Conservation (phyloP, 2,113 vertebrate species). For the Elachura formosa region DNA sequence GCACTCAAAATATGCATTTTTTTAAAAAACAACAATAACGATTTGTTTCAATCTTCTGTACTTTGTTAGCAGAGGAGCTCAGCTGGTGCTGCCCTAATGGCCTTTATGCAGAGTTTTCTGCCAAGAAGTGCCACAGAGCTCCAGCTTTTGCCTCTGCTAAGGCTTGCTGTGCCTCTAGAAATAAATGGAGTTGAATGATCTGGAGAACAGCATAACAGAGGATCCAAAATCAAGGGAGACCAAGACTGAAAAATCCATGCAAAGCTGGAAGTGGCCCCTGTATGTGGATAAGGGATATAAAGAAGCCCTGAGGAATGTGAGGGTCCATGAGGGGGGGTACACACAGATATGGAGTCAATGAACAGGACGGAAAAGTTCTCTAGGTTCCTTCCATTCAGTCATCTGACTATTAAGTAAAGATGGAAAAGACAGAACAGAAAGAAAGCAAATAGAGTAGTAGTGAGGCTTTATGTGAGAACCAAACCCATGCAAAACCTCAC, state of each 20-base stretch:
- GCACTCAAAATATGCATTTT: neutral
- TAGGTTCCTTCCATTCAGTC: neutral
- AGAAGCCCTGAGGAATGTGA: rapidly evolving
- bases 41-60: slow-evolving; percentile 30
- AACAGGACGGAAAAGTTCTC: neutral
- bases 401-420: neutral
- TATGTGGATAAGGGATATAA: neutral
- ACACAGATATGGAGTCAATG: rapidly evolving
- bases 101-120: slow-evolving; percentile 11
- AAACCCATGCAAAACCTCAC: neutral
- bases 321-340: neutral
- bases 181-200: neutral
- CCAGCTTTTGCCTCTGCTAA: neutral
- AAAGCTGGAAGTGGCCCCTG: neutral
- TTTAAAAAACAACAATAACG: neutral
- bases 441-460: neutral
- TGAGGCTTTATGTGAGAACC: neutral
- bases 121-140: neutral
- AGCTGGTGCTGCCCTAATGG: neutral
- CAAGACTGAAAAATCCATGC: neutral
- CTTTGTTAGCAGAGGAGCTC: too few species aligned
- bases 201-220: neutral
- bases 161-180: neutral
- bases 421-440: neutral
- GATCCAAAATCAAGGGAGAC: neutral